These are phyloP conservation scores for Schlechtendalia chinensis DNA, from an alignment of 1,140 invertebrate genomes.

Conservation along the genomic window DNA sequence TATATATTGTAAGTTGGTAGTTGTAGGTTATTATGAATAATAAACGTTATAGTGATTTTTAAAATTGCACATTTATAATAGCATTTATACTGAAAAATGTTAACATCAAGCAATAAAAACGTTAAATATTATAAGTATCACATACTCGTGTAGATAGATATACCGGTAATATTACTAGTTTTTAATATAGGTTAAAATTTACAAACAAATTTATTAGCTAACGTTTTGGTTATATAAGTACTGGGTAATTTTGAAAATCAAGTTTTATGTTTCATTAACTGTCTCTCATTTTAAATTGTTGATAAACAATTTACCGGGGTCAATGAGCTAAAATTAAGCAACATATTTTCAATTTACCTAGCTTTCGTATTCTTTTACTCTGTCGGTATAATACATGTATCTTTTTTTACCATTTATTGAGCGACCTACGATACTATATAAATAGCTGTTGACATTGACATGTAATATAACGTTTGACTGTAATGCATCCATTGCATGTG, in stretches of 20 bases:
- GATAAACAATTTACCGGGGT: not conserved
- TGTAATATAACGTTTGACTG: not conserved
- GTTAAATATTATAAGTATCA: no score
- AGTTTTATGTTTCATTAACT: not conserved
- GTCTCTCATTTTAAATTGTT: no score
- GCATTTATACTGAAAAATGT: no score
- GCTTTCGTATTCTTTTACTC: not conserved
- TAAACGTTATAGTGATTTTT: no score
- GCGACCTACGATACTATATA: not conserved
- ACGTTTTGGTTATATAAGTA: not conserved
- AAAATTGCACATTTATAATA: no score
- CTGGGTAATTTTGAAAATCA: not conserved
- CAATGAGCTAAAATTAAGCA: not conserved
- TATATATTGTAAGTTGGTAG: no score
- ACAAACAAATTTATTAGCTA: not conserved
- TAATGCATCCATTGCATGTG: not conserved
- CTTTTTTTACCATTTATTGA: not conserved
- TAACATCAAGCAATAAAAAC: no score
- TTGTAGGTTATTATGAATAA: no score
- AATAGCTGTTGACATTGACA: slow-evolving; percentile 7
- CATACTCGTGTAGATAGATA: no score
- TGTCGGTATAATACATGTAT: not conserved
- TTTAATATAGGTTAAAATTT: not conserved
- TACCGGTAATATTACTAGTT: not conserved
- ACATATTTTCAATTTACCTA: not conserved